Evolutionary conservation across 2,113 vertebrate species (phyloP), one percentile per base, ranked within the genome.

Genomic region (Taurulus bubalis): DNA sequence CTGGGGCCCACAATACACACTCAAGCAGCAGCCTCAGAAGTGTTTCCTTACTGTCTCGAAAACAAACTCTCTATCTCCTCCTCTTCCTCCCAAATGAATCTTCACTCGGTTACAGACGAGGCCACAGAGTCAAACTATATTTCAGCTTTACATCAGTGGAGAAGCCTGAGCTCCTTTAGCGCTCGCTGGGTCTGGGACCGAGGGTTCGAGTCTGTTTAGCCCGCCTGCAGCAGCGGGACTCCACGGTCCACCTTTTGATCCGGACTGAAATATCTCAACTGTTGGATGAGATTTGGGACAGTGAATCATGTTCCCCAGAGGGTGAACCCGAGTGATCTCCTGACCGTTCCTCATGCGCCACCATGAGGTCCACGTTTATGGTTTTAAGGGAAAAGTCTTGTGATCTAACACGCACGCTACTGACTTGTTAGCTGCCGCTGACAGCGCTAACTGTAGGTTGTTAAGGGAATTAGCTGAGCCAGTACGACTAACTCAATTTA

Each of bases 31-130:
- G 75, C 73, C 74, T 83, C 82, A 51, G 69, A 77, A 58, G 69
- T 70, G 77, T 81, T 83, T 66, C 71, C 74, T 81, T 83, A 74
- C 84, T 80, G 77, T 85, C 82, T 83, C 10, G 20, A 45, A 75
- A 82, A 83, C 72, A 80, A 84, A 30, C 79, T 6, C 63, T 30
- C 15, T 2, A 74, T n/a, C 69, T 42, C 72, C 53, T 15, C 49
- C 8, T 20, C 22, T 42, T 74, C 18, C 45, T 77, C 76, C 65
- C 56, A 38, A 67, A 71, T 77, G 62, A 80, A 80, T 78, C 75
- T 68, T 45, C 82, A 36, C 47, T 47, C 18, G 16, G 59, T 34
- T 53, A 72, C 38, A 55, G 55, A 78, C 28, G 67, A 76, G 62
- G 49, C n/a, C 60, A 36, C 73, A 49, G 40, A 49, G 59, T 26